Evolutionary conservation across 2,113 vertebrate species (phyloP).

Genomic region (Anseranas semipalmata): DNA sequence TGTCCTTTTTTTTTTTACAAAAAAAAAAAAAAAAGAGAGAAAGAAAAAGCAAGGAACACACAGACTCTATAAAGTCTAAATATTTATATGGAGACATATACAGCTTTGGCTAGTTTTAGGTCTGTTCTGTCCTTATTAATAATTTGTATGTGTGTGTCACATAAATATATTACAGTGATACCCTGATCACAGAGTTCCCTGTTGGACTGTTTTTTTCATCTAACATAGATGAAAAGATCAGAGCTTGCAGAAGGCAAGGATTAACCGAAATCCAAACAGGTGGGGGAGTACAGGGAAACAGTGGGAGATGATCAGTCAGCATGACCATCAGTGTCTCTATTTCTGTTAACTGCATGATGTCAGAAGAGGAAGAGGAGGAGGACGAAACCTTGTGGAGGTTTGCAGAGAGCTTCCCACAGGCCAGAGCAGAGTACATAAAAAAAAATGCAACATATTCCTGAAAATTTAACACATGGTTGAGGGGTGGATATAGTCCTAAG

Average conservation of each 20-base stretch:
- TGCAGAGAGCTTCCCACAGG: not conserved
- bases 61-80: not conserved
- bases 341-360: not conserved
- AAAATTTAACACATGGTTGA: not conserved
- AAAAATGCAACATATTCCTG: not conserved
- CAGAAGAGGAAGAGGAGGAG: not conserved
- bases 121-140: not conserved
- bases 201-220: not conserved
- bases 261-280: not conserved
- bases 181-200: not conserved
- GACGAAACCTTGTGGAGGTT: not conserved
- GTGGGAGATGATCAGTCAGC: not conserved
- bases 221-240: not conserved
- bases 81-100: not conserved
- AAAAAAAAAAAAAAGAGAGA: not conserved
- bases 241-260: not conserved
- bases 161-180: not conserved
- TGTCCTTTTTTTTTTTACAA: not conserved
- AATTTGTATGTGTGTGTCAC: too few species aligned
- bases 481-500: not conserved
- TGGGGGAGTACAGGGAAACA: not conserved
- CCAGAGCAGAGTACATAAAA: not conserved
- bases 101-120: not conserved
- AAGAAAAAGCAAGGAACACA: not conserved
- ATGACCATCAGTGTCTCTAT: not conserved